phyloP scores from a whole-genome alignment of 2,797 vertebrate species.

The Enteromius trimaculatus region DNA sequence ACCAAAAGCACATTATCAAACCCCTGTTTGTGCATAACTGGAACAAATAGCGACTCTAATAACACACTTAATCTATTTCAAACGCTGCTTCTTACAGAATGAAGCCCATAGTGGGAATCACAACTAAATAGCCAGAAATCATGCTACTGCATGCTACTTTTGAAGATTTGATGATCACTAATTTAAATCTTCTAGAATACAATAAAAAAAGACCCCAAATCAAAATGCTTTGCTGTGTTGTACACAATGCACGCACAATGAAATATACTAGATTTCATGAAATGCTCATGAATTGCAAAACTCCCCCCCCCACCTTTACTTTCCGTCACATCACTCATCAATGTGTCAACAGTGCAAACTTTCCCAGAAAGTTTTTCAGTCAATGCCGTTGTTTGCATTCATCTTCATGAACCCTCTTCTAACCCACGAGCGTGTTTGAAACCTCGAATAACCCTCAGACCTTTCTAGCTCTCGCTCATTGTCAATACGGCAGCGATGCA shows the following conservation, averaged over 20 bases:
- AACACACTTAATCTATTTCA: constrained; percentile 8
- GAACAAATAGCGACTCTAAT: constrained; percentile 19
- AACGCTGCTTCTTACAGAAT: not conserved
- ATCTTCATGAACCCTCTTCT: not conserved
- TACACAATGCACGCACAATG: not conserved
- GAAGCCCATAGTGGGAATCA: not conserved
- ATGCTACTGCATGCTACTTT: not conserved
- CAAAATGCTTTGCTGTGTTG: not conserved
- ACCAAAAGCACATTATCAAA: not conserved
- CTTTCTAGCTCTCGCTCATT: not conserved
- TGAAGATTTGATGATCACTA: not conserved
- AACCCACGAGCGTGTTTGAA: constrained; percentile 18
- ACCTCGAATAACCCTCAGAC: not conserved
- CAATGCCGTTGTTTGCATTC: not conserved
- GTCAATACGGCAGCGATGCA: not conserved
- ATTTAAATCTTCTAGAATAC: not conserved
- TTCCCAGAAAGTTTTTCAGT: constrained; percentile 12
- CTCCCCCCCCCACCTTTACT: not conserved
- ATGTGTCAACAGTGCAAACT: constrained; percentile 9
- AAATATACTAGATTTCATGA: not conserved
- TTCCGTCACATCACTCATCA: not conserved
- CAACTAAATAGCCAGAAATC: not conserved
- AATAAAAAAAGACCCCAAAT: not conserved
- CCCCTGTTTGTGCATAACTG: not conserved
- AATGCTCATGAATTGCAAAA: constrained; percentile 3